These are phyloP conservation scores for Uromys caudimaculatus DNA, from an alignment of 2,797 vertebrate genomes.

Conservation along the genomic window DNA sequence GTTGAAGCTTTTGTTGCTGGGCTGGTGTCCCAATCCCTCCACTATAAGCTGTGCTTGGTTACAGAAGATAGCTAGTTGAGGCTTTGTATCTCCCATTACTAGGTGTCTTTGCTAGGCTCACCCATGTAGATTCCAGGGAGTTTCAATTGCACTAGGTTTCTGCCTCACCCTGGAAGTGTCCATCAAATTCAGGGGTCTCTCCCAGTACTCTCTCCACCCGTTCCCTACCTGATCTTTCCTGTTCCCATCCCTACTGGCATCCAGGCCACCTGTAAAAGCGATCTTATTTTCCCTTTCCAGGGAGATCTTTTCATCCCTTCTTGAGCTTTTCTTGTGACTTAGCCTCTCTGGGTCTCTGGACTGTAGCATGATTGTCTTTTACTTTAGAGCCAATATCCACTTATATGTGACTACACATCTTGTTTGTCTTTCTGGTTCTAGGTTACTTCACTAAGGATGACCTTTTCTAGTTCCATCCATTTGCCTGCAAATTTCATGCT, in stretches of 20 bases:
- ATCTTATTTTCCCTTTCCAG: background rate
- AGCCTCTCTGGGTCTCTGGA: too few species aligned
- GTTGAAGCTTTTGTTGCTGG: background rate
- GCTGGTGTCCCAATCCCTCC: background rate
- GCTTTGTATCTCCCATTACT: background rate
- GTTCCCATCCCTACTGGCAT: background rate
- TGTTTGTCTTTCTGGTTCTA: background rate
- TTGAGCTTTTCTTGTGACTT: too few species aligned
- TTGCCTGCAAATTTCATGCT: background rate
- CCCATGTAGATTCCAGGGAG: background rate
- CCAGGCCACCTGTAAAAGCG: background rate
- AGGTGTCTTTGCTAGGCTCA: background rate
- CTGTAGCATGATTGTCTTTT: background rate
- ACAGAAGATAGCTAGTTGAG: background rate
- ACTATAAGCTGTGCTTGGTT: background rate
- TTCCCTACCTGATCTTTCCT: background rate
- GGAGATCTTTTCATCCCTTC: background rate
- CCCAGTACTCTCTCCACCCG: background rate
- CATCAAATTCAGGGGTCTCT: too few species aligned
- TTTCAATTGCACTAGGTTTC: background rate
- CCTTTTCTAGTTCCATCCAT: background rate
- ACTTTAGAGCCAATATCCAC: background rate
- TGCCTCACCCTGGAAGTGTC: too few species aligned
- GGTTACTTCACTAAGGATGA: background rate
- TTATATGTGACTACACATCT: background rate